Conservation (phyloP, 2,113 vertebrate species). For the Myrmecophaga tridactyla region DNA sequence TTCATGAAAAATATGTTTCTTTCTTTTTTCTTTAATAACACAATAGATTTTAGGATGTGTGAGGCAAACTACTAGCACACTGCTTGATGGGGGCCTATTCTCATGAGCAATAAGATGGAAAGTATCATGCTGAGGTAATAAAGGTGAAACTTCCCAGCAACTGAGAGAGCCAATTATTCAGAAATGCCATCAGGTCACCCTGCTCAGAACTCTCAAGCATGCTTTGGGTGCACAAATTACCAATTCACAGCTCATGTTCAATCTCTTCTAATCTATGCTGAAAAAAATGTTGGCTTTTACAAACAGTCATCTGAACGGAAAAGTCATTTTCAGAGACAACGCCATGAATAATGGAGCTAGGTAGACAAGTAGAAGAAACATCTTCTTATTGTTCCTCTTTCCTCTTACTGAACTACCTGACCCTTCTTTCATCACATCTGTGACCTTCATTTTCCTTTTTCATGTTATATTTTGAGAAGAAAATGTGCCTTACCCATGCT, state of each 20-base stretch:
- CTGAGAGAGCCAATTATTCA: slow-evolving; percentile 49
- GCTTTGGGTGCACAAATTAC: slow-evolving; percentile 45
- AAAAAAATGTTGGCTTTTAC: slow-evolving; percentile 46
- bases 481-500: not conserved
- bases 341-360: not conserved
- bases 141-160: slow-evolving; percentile 52
- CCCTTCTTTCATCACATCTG: not conserved
- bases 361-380: not conserved
- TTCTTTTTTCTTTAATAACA: not conserved
- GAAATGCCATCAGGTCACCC: slow-evolving; percentile 46
- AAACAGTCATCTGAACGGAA: not conserved
- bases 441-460: not conserved
- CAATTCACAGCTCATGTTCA: not conserved
- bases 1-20: slow-evolving; percentile 56
- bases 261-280: not conserved
- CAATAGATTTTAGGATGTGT: not conserved
- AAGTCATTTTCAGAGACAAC: not conserved
- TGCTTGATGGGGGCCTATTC: slow-evolving; percentile 28
- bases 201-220: slow-evolving; percentile 38
- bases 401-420: not conserved
- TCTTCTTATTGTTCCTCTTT: not conserved
- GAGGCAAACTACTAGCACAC: not conserved
- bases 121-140: slow-evolving; percentile 61
- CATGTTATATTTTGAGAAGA: not conserved
- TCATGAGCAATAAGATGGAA: slow-evolving; percentile 32